Evolutionary conservation across 2,888 invertebrate genomes (phyloP), one percentile per base, ranked within the genome.

Genomic region (Ditylenchus weischeri): DNA sequence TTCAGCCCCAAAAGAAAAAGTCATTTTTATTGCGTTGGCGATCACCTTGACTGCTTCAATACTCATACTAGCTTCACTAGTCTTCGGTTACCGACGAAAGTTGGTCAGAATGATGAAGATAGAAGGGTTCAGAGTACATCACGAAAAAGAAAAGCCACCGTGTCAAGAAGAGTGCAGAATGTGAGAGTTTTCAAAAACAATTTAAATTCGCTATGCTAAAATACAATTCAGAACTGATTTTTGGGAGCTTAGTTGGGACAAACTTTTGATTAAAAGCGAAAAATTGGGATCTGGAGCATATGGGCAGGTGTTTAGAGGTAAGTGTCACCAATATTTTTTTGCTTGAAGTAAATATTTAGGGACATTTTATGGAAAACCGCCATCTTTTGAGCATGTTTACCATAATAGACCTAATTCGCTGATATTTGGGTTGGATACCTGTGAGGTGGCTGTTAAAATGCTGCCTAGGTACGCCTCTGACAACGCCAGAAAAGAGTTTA

Each of bases 211-310:
- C 43, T 43, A 43, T 15, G 11, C 11, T 43, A 43, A 43, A 43
- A 15, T 43, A 5, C 29, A 29, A 29, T 54, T 11, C 29, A 78
- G 76, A 36, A 71, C 75, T 50, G 80, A 80, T 59, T 75, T 75
- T 66, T 80, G 78, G 77, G 80, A 80, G 57, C 62, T 80, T 0
- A 74, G 75, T 10, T 76, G 77, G 75, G 79, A 80, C 18, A 72
- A 74, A 43, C 47, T 80, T 21, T 70, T 80, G 0, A 75, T 79
- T 10, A 80, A 77, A 62, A 76, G 71, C 59, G 80, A 80, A 51
- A 72, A 75, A 64, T 69, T 80, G 7, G 80, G 80, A 0, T 70
- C 74, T 43, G 80, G 80, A 50, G 80, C 80, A 0, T 78, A 79
- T 57, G 80, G 80, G 15, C 74, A 76, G 10, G 21, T 54, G 1